phyloP scores from a whole-genome alignment of 2,888 invertebrate species.

The Oconnorella tubifera region DNA sequence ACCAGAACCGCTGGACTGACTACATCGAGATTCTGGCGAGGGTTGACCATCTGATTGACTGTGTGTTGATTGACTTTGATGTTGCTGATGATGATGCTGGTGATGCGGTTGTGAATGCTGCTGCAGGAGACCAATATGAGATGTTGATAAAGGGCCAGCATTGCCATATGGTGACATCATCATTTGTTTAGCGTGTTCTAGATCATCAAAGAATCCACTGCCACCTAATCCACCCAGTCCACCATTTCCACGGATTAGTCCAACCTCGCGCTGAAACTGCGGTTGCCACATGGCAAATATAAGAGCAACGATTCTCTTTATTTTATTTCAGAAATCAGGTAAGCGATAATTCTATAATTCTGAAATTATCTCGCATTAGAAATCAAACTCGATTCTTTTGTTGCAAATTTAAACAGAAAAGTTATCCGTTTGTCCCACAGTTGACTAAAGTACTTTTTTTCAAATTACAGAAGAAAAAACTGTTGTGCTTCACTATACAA shows the following conservation, averaged over 20 bases:
- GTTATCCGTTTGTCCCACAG: too few relatives aligned
- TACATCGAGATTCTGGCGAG: slow-evolving; percentile 2
- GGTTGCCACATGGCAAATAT: neutral
- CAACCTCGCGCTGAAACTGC: neutral
- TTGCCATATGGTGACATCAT: neutral
- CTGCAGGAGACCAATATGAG: too few relatives aligned
- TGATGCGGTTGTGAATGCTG: slow-evolving; percentile 8
- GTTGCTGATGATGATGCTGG: slow-evolving; percentile 8
- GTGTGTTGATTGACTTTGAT: neutral
- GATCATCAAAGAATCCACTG: neutral
- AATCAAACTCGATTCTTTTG: too few relatives aligned
- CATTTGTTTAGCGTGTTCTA: neutral
- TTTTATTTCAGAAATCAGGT: too few relatives aligned
- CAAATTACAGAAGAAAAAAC: too few relatives aligned
- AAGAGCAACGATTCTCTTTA: too few relatives aligned
- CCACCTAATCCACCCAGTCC: neutral
- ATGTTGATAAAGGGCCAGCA: neutral
- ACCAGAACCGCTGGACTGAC: neutral
- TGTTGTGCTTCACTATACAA: too few relatives aligned
- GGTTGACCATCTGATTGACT: slow-evolving; percentile 4
- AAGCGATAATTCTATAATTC: too few relatives aligned
- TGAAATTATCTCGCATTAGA: too few relatives aligned
- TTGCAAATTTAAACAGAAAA: too few relatives aligned
- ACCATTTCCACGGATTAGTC: neutral
- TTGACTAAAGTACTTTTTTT: too few relatives aligned